Conservation (phyloP, 2,113 vertebrate genomes). For the Sander lucioperca region DNA sequence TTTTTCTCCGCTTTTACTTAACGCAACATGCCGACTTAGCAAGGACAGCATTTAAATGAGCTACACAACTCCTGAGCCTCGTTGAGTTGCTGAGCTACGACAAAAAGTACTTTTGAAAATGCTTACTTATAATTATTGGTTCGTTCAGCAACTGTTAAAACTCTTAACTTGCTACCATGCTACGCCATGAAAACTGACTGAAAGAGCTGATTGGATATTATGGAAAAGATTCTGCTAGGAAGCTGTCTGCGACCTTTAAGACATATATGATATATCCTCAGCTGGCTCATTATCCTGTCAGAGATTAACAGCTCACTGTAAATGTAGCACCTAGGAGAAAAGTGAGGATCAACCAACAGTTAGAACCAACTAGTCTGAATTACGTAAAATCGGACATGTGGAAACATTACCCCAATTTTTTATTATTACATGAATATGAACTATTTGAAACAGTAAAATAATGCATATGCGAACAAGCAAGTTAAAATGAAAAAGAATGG, state of each 20-base stretch:
- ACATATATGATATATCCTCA: slow-evolving; percentile 44
- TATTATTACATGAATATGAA: background rate
- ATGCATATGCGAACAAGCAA: slow-evolving; percentile 29
- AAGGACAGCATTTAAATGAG: slow-evolving; percentile 59
- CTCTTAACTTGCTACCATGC: slow-evolving; percentile 24
- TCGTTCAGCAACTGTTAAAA: slow-evolving; percentile 30
- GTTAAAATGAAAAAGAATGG: slow-evolving; percentile 35
- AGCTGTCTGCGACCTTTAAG: slow-evolving; percentile 41
- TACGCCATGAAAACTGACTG: slow-evolving; percentile 13
- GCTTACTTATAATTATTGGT: slow-evolving; percentile 17
- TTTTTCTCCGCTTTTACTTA: slow-evolving; percentile 22
- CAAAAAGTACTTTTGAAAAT: slow-evolving; percentile 44
- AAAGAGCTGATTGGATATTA: slow-evolving; percentile 54
- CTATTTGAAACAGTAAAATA: background rate
- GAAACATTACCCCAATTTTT: background rate
- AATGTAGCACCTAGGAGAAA: slow-evolving; percentile 50
- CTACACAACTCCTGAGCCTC: slow-evolving; percentile 9
- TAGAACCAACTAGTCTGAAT: slow-evolving; percentile 45
- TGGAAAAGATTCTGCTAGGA: slow-evolving; percentile 33
- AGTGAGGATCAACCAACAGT: slow-evolving; percentile 44
- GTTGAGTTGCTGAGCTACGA: slow-evolving; percentile 30
- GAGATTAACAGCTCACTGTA: slow-evolving; percentile 58
- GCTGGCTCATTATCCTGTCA: slow-evolving; percentile 54
- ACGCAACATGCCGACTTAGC: slow-evolving; percentile 26
- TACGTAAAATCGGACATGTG: slow-evolving; percentile 46